A percentile compares a stretch with the other conserved stretches of the same genome.
These are phyloP conservation scores for Neopelma chrysocephalum DNA, from an alignment of 2,797 vertebrate genomes.

Conservation along the genomic window DNA sequence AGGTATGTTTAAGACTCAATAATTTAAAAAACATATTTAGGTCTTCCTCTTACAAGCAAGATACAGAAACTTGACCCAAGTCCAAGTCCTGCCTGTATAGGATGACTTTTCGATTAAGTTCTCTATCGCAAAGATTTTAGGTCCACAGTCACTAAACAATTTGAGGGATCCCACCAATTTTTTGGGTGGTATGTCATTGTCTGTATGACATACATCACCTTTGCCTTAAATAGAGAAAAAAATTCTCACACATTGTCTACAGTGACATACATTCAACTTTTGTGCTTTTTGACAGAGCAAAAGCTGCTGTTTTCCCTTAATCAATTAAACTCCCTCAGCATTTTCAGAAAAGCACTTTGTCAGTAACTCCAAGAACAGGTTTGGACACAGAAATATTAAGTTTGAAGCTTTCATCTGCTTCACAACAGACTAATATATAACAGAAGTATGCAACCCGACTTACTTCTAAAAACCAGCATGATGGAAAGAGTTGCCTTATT, in stretches of 20 bases:
- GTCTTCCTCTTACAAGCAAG: not conserved
- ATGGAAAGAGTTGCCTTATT: not conserved
- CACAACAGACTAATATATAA: accelerated
- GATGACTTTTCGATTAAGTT: not conserved
- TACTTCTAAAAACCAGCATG: not conserved
- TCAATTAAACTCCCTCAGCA: not conserved
- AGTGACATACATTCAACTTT: not conserved
- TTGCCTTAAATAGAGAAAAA: not conserved
- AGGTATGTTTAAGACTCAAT: not conserved
- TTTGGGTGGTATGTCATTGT: not conserved
- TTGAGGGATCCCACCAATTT: not conserved
- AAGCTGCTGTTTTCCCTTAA: not conserved
- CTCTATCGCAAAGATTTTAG: not conserved
- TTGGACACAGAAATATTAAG: not conserved
- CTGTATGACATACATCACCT: accelerated
- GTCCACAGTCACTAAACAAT: not conserved
- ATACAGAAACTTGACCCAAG: not conserved
- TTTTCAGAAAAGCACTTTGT: not conserved
- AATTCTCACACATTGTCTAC: not conserved
- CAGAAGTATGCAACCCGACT: not conserved
- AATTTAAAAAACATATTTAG: not conserved
- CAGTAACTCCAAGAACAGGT: not conserved
- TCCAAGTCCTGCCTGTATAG: not conserved
- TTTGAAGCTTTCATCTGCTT: not conserved
- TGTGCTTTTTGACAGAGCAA: not conserved